Conservation (phyloP, 2,113 vertebrate genomes). For the Phalacrocorax brasilianus region DNA sequence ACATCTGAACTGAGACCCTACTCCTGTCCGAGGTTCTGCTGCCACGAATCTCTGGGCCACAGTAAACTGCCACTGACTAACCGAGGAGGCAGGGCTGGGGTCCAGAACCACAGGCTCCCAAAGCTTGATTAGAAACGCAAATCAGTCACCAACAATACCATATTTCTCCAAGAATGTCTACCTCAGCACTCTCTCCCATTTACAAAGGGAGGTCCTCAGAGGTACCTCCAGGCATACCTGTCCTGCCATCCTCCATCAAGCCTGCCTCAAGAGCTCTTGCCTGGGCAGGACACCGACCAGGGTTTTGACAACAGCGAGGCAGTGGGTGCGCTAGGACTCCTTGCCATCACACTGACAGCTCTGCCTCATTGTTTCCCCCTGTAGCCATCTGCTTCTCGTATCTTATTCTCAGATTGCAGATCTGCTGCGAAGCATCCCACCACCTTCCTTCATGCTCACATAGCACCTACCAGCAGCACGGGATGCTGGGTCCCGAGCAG, state of each 20-base stretch:
- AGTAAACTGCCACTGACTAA: background rate
- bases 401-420: constrained; percentile 28
- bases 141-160: background rate
- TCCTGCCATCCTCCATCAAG: background rate
- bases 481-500: background rate
- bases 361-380: constrained; percentile 48
- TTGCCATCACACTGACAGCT: constrained; percentile 12
- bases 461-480: constrained; percentile 18
- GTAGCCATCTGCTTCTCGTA: constrained; percentile 29
- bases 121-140: background rate
- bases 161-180: background rate
- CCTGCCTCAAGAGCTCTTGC: background rate
- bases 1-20: background rate
- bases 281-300: background rate
- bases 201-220: background rate
- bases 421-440: constrained; percentile 37
- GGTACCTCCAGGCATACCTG: background rate
- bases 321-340: background rate
- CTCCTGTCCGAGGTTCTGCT: background rate
- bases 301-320: background rate
- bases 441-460: background rate
- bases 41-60: background rate
- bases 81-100: background rate
- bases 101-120: background rate
- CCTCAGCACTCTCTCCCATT: background rate